Evolutionary conservation across 1,140 invertebrate species (phyloP), one percentile per base, ranked within the genome.

Genomic region (Tetragnatha versicolor): DNA sequence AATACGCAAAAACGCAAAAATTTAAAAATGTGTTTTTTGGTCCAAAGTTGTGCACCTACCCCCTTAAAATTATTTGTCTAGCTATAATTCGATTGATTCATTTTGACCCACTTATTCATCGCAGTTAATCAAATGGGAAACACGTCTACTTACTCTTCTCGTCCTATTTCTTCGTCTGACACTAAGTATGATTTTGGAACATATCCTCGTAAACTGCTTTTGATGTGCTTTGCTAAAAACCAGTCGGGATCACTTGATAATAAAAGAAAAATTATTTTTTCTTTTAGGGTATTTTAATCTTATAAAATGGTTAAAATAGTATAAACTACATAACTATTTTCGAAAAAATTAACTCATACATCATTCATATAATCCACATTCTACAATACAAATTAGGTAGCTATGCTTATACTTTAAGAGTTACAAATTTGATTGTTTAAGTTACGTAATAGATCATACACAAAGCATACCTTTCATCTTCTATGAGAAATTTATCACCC

Each of bases 171-270:
- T 84, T 92, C 91, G 84, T 96, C 94, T 79, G 92, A 91, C 4
- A 95, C 95, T 3, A 98, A 94, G 84, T 95, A 97, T 86, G 96
- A 97, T 85, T 94, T 91, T 1, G 96, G 95, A 82, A 97, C 95
- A 73, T 95, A 91, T 7, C 95, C 96, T 85, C 94, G 92, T 80
- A 91, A 89, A 69, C 93, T 89, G 49, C 92, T 94, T 72, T 89
- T 90, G 42, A 95, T 86, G 85, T 97, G 94, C 72, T 93, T 86
- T 17, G 96, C 95, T 83, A 91, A 90, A 92, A 94, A 95, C 95
- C 95, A 98, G 85, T 97, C 95, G 14, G 92, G 89, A 85, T 97
- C 94, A 82, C 88, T 90, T 35, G 17, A 81, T 53, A 82, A 79
- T 55, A 63, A 35, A 58, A 17, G 42, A 35, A 78, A 29, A 73